Base-by-base conservation (phyloP, 2,888 invertebrate species). In the Tetheella fluctuosa region DNA sequence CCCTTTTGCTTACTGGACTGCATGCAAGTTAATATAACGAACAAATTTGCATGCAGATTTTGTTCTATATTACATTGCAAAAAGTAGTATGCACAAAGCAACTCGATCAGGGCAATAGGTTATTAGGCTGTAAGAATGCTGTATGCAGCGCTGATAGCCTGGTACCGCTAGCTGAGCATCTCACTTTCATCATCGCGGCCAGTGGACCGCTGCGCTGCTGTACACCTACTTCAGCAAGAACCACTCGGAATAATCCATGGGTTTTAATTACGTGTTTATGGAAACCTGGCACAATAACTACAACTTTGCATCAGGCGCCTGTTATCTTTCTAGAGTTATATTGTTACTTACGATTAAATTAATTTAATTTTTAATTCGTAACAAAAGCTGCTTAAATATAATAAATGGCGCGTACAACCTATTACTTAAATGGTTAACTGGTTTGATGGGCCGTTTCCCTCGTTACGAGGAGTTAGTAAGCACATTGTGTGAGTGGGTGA, bases 31-130 rank as follows among this genome's bases (percentile, higher is more conserved):
- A 6, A 42, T 20, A 55, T 23, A 34, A 34, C 34, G 13, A 20
- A n/a, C n/a, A n/a, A 48, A 48, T 48, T 20, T 48, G 20, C 55
- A 55, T 55, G 55, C 55, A 55, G 37, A 55, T 34, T 7, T 23
- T 55, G 28, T 55, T n/a, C n/a, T n/a, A n/a, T n/a, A n/a, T n/a
- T 37, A 55, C 54, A 34, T 2, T 20, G 10, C 61, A 55, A 12
- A 39, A n/a, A 10, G 54, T 28, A 28, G 54, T 63, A 61, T 63
- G 64, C 54, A 66, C 62, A 65, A 53, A 39, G 37, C 61, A 65
- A 65, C 65, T 65, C 68, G 59, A 64, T 71, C 75, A 73, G 75
- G 80, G 71, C 78, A 83, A 73, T 78, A 77, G 81, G 82, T 79
- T 74, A 79, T 70, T 59, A 62, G 68, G 68, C 70, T 69, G 69